Evolutionary conservation across 92 coral and sea anemone species (phyloP).

Genomic region (Desmophyllum pertusum): DNA sequence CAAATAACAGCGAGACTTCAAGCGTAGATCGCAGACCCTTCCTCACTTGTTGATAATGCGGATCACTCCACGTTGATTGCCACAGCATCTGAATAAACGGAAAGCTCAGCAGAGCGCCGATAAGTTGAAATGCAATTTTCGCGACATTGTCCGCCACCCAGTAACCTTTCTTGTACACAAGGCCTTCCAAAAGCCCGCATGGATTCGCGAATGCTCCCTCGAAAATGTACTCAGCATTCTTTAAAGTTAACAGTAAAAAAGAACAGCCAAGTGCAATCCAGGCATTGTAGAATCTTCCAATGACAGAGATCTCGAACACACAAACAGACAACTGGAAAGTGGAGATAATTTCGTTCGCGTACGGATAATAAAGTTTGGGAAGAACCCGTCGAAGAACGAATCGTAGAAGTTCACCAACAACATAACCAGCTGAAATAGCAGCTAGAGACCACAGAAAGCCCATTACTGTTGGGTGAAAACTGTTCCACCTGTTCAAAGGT

Average conservation of each 20-base stretch:
- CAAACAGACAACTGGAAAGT: slow-evolving; percentile 86
- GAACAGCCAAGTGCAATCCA: slow-evolving; percentile 67
- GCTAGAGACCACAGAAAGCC: slow-evolving; percentile 72
- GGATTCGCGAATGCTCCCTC: slow-evolving; percentile 85
- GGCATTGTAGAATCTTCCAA: slow-evolving; percentile 82
- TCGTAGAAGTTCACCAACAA: slow-evolving; percentile 74
- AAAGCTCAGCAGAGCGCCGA: slow-evolving; percentile 84
- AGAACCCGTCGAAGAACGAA: slow-evolving; percentile 41
- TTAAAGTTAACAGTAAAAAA: slow-evolving; percentile 68
- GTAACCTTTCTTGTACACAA: slow-evolving; percentile 51
- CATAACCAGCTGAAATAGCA: slow-evolving; percentile 66
- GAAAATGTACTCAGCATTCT: slow-evolving; percentile 72
- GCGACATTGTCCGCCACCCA: slow-evolving; percentile 62
- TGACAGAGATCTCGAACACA: slow-evolving; percentile 82
- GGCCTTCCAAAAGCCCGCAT: slow-evolving; percentile 77
- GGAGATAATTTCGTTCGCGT: slow-evolving; percentile 80
- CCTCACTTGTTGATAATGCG: slow-evolving; percentile 73
- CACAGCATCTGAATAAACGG: slow-evolving; percentile 80
- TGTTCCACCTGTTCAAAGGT: slow-evolving; percentile 4
- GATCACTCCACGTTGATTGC: slow-evolving; percentile 75
- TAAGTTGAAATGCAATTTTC: slow-evolving; percentile 65
- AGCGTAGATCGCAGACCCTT: slow-evolving; percentile 79
- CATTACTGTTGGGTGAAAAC: slow-evolving; percentile 27
- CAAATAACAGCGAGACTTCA: slow-evolving; percentile 71
- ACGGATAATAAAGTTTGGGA: slow-evolving; percentile 41